Evolutionary conservation across 2,113 vertebrate genomes (phyloP).

Genomic region (Rattus norvegicus): DNA sequence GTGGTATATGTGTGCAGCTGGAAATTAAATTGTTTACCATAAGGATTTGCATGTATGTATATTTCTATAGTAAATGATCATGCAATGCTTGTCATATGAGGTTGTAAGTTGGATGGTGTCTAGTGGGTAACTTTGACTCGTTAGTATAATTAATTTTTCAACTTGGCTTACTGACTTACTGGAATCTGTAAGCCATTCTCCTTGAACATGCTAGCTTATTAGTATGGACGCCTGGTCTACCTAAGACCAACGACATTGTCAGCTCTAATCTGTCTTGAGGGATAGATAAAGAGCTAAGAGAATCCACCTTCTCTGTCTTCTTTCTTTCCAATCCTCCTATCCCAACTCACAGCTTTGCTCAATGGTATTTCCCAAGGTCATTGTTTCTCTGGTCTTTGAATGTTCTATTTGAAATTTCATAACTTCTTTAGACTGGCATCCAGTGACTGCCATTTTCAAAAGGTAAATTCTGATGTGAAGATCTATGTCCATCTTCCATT

Average conservation of each 20-base stretch:
- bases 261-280: background rate
- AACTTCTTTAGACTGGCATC: background rate
- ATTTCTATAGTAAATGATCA: constrained; percentile 84
- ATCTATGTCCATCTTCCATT: background rate
- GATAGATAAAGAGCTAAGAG: background rate
- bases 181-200: constrained; percentile 1
- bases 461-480: constrained; percentile 12
- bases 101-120: background rate
- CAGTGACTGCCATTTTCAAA: background rate
- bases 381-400: background rate
- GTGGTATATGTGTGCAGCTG: constrained; percentile 71
- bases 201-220: constrained; percentile 42
- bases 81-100: constrained; percentile 74
- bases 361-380: constrained; percentile 35
- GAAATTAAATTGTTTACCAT: constrained; percentile 83
- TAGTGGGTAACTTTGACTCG: constrained; percentile 49
- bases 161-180: constrained; percentile 53
- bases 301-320: background rate
- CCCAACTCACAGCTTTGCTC: background rate
- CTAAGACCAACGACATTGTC: constrained; percentile 65
- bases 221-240: constrained; percentile 35
- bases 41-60: constrained; percentile 54
- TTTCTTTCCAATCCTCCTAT: background rate
- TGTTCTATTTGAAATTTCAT: constrained; percentile 36
- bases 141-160: constrained; percentile 3